Evolutionary conservation across 2,113 vertebrate genomes (phyloP).

Genomic region (Phylloscopus trochilus): DNA sequence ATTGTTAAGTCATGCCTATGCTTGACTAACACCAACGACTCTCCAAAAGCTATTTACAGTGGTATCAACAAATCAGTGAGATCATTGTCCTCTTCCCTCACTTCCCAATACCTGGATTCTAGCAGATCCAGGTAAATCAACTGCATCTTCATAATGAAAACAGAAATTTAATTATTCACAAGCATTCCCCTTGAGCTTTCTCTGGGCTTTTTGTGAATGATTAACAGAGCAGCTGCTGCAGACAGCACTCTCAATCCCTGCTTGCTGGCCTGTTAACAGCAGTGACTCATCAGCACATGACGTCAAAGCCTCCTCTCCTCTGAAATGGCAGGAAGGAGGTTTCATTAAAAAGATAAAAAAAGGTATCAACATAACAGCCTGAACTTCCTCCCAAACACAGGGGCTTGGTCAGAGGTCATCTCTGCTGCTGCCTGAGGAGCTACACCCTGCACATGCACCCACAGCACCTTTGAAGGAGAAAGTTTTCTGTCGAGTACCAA

Average conservation of each 20-base stretch:
- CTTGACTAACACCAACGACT: background rate
- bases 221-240: constrained; percentile 70
- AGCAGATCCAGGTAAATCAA: constrained; percentile 58
- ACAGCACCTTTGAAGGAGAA: background rate
- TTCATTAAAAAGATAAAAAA: constrained; percentile 64
- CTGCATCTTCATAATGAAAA: constrained; percentile 64
- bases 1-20: background rate
- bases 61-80: background rate
- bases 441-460: rapidly evolving
- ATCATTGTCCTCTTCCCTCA: background rate
- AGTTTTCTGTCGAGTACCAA: background rate
- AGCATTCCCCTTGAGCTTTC: constrained; percentile 70
- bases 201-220: constrained; percentile 73
- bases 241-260: constrained; percentile 59
- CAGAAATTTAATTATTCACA: constrained; percentile 77
- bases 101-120: constrained; percentile 19
- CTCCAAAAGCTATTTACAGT: constrained; percentile 5
- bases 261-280: constrained; percentile 59
- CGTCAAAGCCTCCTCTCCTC: constrained; percentile 65
- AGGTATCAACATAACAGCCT: constrained; percentile 52
- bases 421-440: background rate
- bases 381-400: constrained; percentile 53
- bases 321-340: constrained; percentile 56
- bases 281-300: constrained; percentile 74
- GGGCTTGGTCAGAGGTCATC: constrained; percentile 27